A percentile compares a stretch with the other conserved stretches of the same genome.
Evolutionary conservation across 2,888 invertebrate genomes (phyloP).

Genomic region (Meghimatium bilineatum): DNA sequence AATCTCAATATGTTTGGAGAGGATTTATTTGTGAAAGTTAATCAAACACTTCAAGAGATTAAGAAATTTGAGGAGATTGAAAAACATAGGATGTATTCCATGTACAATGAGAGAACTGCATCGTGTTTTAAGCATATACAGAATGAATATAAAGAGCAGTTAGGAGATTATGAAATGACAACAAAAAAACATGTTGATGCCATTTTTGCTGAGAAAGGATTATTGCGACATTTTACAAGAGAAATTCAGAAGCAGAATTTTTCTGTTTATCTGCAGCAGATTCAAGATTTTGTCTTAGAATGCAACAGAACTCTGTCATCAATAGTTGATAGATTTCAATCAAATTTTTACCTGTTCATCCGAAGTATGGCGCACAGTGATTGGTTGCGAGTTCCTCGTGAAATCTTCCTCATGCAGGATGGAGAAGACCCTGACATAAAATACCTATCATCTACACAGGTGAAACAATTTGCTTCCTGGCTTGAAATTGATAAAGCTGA

Average conservation of each 20-base stretch:
- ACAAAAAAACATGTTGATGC: conserved; percentile 53
- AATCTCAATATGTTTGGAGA: conserved; percentile 60
- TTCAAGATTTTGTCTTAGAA: conserved; percentile 60
- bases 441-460: conserved; percentile 53
- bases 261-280: conserved; percentile 55
- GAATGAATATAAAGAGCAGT: conserved; percentile 53
- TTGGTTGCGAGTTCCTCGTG: conserved; percentile 71
- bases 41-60: conserved; percentile 58
- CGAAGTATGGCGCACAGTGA: conserved; percentile 64
- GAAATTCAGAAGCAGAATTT: conserved; percentile 55
- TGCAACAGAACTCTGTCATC: conserved; percentile 63
- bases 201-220: conserved; percentile 59
- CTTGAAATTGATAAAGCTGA: conserved; percentile 68
- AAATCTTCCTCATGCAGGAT: conserved; percentile 63
- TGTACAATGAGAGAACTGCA: conserved; percentile 59
- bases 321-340: conserved; percentile 58
- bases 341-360: conserved; percentile 66
- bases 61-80: conserved; percentile 61
- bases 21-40: conserved; percentile 60
- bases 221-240: conserved; percentile 52
- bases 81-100: conserved; percentile 54
- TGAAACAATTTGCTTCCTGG: conserved; percentile 65
- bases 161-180: conserved; percentile 50
- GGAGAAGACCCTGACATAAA: conserved; percentile 52
- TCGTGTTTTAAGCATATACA: conserved; percentile 66